Evolutionary conservation across 30 jellyfish, hydroid and myxozoan species (phyloP).

Genomic region (Cassiopea xamachana): DNA sequence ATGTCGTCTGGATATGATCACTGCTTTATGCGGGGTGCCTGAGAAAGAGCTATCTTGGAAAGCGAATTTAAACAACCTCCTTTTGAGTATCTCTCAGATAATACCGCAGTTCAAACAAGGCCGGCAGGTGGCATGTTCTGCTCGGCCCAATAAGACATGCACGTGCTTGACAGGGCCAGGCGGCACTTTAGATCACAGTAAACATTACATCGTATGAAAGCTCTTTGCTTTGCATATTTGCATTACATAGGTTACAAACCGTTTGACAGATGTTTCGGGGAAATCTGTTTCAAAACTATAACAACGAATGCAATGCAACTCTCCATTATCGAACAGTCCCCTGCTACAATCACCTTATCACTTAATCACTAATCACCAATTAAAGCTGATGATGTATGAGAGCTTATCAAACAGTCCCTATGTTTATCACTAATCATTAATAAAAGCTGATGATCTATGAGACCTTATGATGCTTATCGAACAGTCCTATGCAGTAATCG

Average conservation of each 20-base stretch:
- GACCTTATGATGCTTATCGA: no score
- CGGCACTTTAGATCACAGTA: constrained; percentile 76
- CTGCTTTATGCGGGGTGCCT: constrained; percentile 43
- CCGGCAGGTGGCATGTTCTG: constrained; percentile 77
- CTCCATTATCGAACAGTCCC: no score
- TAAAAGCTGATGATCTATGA: no score
- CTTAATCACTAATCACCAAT: no score
- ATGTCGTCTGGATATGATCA: constrained; percentile 49
- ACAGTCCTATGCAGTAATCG: no score
- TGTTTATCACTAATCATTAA: no score
- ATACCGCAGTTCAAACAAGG: constrained; percentile 70
- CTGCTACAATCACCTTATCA: no score
- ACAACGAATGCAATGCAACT: no score
- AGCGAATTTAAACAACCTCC: constrained; percentile 66
- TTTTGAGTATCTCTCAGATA: constrained; percentile 47
- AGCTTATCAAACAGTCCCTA: no score
- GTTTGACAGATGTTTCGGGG: constrained; percentile 68
- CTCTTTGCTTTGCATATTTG: constrained; percentile 56
- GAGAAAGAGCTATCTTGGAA: constrained; percentile 28
- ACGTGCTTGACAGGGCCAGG: constrained; percentile 68
- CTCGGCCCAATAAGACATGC: constrained; percentile 57
- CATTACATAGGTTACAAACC: constrained; percentile 60
- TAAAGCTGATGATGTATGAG: no score
- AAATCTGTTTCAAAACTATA: neutral
- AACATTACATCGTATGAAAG: constrained; percentile 55